These are phyloP conservation scores for Orchestia grillus DNA, from an alignment of 1,140 invertebrate genomes.

Conservation along the genomic window DNA sequence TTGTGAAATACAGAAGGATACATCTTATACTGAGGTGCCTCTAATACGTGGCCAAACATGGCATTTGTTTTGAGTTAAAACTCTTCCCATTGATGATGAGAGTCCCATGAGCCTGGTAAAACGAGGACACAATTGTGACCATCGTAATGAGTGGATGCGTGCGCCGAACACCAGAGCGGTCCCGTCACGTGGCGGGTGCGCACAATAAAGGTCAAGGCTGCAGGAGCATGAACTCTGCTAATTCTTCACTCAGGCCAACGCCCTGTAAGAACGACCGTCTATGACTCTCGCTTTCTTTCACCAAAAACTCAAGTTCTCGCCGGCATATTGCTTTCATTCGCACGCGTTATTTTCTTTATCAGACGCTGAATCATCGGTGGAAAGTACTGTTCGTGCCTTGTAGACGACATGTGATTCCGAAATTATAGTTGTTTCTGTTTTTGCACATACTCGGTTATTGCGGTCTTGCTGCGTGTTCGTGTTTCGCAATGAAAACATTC, in stretches of 20 bases:
- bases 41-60: too few relatives aligned
- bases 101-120: too few relatives aligned
- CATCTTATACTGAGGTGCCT: too few relatives aligned
- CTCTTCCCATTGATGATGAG: too few relatives aligned
- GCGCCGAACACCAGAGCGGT: too few relatives aligned
- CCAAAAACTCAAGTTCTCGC: not conserved
- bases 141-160: too few relatives aligned
- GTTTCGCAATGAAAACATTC: too few relatives aligned
- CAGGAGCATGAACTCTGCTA: not conserved
- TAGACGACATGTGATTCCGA: not conserved
- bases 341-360: not conserved
- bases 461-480: too few relatives aligned
- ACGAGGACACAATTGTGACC: too few relatives aligned
- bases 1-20: too few relatives aligned
- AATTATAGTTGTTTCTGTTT: not conserved
- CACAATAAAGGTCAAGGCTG: not conserved
- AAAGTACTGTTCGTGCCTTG: not conserved
- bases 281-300: not conserved
- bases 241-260: not conserved
- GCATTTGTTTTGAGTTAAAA: too few relatives aligned
- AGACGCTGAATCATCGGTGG: not conserved
- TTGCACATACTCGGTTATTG: not conserved
- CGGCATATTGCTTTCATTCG: not conserved
- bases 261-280: not conserved
- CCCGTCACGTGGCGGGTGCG: not conserved